These are phyloP conservation scores for Beaufortia kweichowensis DNA, from an alignment of 2,113 vertebrate genomes.

Conservation along the genomic window DNA sequence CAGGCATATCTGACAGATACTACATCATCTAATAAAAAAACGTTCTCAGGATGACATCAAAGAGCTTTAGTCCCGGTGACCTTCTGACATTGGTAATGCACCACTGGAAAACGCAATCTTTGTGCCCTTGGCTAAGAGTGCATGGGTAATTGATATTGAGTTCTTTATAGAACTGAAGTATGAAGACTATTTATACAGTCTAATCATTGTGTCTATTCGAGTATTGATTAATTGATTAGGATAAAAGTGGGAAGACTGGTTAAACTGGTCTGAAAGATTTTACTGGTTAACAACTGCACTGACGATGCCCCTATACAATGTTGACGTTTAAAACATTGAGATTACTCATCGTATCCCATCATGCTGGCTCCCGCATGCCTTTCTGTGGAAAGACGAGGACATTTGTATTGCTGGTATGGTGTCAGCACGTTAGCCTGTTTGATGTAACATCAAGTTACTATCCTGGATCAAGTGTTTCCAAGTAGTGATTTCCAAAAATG, in stretches of 20 bases:
- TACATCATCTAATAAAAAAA: not conserved
- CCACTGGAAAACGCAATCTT: slow-evolving; percentile 19
- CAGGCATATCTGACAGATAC: not conserved
- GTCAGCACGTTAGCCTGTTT: slow-evolving; percentile 26
- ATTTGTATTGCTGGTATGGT: slow-evolving; percentile 8
- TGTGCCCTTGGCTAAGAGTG: not conserved
- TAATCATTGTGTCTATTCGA: not conserved
- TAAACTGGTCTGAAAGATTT: not conserved
- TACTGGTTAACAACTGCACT: not conserved
- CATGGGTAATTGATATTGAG: not conserved
- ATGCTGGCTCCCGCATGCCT: slow-evolving; percentile 20
- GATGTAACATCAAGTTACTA: slow-evolving; percentile 3
- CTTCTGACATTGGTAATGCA: slow-evolving; percentile 59
- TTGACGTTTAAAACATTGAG: slow-evolving; percentile 24
- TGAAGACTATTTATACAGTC: no score
- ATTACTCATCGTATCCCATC: slow-evolving; percentile 26
- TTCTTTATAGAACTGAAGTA: no score
- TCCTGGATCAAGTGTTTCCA: not conserved
- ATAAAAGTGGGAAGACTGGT: slow-evolving; percentile 15
- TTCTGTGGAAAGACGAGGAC: slow-evolving; percentile 8
- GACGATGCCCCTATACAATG: slow-evolving; percentile 12
- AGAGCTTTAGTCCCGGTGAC: slow-evolving; percentile 48
- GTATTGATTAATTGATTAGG: not conserved
- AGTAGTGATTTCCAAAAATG: not conserved
- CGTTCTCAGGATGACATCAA: slow-evolving; percentile 19